A percentile compares a stretch with the other conserved stretches of the same genome.
Evolutionary conservation across 2,797 vertebrate species (phyloP).

Genomic region (Bryconaethiops microstoma): DNA sequence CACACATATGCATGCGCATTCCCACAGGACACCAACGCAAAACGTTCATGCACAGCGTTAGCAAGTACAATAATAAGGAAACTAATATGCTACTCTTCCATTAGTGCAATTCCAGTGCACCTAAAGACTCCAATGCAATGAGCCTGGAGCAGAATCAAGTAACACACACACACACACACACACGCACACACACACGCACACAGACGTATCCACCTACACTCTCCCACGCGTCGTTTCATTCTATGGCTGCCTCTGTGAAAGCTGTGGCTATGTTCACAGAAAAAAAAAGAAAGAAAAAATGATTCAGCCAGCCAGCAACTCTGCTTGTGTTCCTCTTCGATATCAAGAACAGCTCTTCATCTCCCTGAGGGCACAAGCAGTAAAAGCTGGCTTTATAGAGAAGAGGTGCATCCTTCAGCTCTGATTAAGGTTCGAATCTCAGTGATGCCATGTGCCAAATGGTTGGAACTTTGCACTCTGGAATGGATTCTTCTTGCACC

Average conservation of each 20-base stretch:
- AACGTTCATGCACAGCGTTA: constrained; percentile 8
- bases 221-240: constrained; percentile 24
- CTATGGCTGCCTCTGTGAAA: constrained; percentile 30
- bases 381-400: constrained; percentile 40
- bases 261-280: constrained; percentile 21
- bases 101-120: constrained; percentile 31
- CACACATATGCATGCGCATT: constrained; percentile 12
- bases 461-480: constrained; percentile 14
- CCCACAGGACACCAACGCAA: constrained; percentile 30
- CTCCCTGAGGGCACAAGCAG: constrained; percentile 38
- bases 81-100: constrained; percentile 29
- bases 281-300: neutral
- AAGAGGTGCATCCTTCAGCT: constrained; percentile 37
- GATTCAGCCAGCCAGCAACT: constrained; percentile 21
- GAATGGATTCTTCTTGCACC: constrained; percentile 12
- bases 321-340: constrained; percentile 33
- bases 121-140: constrained; percentile 17
- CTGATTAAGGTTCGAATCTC: constrained; percentile 43
- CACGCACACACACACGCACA: constrained; percentile 6
- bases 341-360: constrained; percentile 37
- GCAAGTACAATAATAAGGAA: constrained; percentile 7
- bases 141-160: constrained; percentile 19
- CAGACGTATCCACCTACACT: constrained; percentile 35
- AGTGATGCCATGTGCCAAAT: constrained; percentile 32
- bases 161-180: constrained; percentile 2